Percentiles rank a stretch among this genome's conserved stretches.
phyloP scores from a whole-genome alignment of 2,113 vertebrate species.

The Triplophysa tibetana region DNA sequence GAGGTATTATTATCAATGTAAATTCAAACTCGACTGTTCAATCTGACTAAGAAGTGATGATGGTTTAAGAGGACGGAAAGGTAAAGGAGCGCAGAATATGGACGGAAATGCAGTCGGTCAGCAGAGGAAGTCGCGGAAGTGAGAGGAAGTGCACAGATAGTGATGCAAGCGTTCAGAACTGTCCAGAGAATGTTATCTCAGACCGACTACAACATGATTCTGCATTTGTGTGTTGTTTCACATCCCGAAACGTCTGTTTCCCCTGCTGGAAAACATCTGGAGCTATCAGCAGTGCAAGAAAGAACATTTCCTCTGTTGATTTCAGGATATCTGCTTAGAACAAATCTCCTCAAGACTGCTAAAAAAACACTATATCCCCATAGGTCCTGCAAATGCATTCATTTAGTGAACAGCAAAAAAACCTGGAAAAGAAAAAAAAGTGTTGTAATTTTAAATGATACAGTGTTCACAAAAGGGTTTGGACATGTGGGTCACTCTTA shows the following conservation, averaged over 20 bases:
- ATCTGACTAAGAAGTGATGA: not conserved
- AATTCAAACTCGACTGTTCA: not conserved
- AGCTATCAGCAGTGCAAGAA: conserved; percentile 7
- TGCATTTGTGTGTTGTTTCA: not conserved
- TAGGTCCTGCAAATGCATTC: no score
- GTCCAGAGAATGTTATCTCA: conserved; percentile 12
- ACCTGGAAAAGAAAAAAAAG: no score
- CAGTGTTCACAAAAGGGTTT: no score
- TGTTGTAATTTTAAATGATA: no score
- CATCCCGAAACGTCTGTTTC: not conserved
- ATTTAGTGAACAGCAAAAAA: not conserved
- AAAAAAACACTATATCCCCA: not conserved
- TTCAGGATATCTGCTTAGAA: not conserved
- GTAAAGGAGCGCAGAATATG: not conserved
- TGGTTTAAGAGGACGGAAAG: not conserved
- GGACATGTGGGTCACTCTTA: no score
- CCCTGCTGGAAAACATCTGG: conserved; percentile 12
- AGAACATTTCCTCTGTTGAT: conserved; percentile 32
- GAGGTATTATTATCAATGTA: no score
- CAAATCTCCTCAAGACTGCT: not conserved
- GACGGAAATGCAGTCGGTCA: not conserved
- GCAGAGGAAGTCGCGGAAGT: conserved; percentile 24
- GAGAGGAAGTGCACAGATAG: not conserved
- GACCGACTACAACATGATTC: not conserved
- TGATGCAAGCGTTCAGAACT: not conserved